Evolutionary conservation across 2,113 vertebrate species (phyloP).

Genomic region (Chrysemys picta): DNA sequence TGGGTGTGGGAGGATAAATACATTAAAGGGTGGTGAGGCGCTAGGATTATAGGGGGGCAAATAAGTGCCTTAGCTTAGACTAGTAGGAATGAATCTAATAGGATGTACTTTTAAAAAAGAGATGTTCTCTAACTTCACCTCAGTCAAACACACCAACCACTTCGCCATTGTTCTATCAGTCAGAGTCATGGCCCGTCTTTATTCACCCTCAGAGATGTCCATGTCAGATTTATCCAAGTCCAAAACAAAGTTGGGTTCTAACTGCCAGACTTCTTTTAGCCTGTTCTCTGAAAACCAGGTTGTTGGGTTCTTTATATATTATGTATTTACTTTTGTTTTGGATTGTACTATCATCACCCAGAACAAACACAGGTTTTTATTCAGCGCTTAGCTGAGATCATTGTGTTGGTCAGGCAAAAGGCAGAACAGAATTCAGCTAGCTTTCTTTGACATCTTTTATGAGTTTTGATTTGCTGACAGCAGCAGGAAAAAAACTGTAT

Average conservation of each 20-base stretch:
- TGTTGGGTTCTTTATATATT: neutral
- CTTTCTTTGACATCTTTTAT: neutral
- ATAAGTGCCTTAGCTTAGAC: neutral
- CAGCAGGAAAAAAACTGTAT: neutral
- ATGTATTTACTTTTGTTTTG: neutral
- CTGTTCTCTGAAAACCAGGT: neutral
- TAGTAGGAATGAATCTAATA: neutral
- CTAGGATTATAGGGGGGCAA: neutral
- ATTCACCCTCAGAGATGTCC: neutral
- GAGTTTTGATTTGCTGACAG: neutral
- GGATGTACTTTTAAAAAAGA: neutral
- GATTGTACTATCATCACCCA: neutral
- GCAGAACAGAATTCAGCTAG: neutral
- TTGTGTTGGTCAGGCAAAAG: neutral
- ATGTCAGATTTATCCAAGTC: neutral
- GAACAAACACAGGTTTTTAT: neutral
- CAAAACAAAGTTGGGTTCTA: neutral
- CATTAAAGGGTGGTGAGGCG: neutral
- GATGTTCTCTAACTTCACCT: neutral
- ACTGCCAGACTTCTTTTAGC: neutral
- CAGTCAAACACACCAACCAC: neutral
- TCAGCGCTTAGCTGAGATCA: neutral
- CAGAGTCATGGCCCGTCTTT: neutral
- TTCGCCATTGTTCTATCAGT: neutral
- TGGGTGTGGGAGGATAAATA: neutral